Conservation (phyloP, 1,140 invertebrate genomes). For the Bombus picipes region DNA sequence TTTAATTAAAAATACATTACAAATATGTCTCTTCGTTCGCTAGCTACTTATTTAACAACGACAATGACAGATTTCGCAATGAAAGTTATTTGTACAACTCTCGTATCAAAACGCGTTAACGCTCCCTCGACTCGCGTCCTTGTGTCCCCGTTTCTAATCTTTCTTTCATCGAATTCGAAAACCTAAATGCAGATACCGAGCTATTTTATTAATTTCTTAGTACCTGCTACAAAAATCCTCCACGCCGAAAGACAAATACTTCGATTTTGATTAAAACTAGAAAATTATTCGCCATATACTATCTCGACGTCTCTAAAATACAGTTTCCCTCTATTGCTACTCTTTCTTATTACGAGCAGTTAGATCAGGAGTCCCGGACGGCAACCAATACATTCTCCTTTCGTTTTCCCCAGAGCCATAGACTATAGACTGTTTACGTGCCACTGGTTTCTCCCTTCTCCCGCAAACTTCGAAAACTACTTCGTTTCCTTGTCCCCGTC, state of each 20-base stretch:
- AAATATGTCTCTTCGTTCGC: not conserved
- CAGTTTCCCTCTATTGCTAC: not conserved
- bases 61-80: not conserved
- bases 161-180: no score
- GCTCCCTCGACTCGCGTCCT: no score
- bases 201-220: no score
- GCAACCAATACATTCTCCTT: not conserved
- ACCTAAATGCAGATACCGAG: no score
- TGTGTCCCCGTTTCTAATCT: no score
- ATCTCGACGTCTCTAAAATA: not conserved
- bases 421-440: not conserved
- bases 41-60: not conserved
- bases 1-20: not conserved
- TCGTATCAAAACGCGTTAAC: no score
- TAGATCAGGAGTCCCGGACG: not conserved
- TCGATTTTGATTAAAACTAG: not conserved
- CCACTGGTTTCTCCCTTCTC: not conserved
- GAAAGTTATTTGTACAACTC: no score
- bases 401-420: not conserved
- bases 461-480: not conserved
- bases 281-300: not conserved
- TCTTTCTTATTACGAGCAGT: not conserved
- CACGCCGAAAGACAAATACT: not conserved
- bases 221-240: no score
- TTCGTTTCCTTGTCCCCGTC: slow-evolving; percentile 5